phyloP scores from a whole-genome alignment of 2,797 vertebrate species.

The Atherinosoma microstoma region DNA sequence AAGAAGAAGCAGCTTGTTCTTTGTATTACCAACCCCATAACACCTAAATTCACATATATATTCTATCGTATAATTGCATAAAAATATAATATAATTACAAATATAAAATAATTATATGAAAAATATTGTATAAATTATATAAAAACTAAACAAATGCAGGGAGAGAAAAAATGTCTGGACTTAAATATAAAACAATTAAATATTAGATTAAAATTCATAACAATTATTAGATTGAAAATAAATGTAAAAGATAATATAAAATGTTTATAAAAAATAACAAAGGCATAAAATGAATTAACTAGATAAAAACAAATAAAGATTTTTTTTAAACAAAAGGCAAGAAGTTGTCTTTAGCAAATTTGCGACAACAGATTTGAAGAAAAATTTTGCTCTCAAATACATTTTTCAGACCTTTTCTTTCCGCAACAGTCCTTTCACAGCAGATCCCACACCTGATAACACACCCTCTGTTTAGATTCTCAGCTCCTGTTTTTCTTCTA shows the following conservation, averaged over 20 bases:
- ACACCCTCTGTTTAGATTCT: constrained; percentile 12
- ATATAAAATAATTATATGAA: neutral
- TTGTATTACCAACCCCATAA: neutral
- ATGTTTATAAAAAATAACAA: neutral
- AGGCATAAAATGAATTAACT: neutral
- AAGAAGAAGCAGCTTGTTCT: neutral
- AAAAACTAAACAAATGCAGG: neutral
- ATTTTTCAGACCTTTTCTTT: neutral
- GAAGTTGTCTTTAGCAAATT: neutral
- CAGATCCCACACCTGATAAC: constrained; percentile 7
- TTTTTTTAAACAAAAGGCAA: neutral
- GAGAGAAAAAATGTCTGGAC: too few species aligned
- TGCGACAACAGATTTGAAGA: neutral
- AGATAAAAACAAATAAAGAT: neutral
- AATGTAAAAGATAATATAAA: too few species aligned
- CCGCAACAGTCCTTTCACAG: neutral
- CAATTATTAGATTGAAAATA: too few species aligned
- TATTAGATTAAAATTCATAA: neutral
- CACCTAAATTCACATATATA: too few species aligned
- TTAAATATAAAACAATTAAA: neutral
- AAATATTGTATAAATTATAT: too few species aligned
- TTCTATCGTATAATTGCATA: neutral
- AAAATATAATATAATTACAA: neutral
- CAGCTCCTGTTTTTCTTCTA: constrained; percentile 7
- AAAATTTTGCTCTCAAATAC: neutral